Evolutionary conservation across 1,140 invertebrate species (phyloP).

Genomic region (Bombus superbus): DNA sequence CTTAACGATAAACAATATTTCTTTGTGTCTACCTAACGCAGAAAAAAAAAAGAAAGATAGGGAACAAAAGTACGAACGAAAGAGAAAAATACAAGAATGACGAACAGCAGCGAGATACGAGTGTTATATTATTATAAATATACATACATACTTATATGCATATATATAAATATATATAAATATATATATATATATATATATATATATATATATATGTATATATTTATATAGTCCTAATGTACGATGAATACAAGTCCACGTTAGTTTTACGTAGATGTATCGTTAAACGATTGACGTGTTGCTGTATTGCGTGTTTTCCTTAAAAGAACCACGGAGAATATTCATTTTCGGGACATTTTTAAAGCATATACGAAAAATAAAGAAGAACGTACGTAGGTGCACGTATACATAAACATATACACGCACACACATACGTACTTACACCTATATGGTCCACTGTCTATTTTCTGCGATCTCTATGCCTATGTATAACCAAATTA

Average conservation of each 20-base stretch:
- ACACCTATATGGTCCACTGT: conserved; percentile 34
- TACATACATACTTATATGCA: conserved; percentile 9
- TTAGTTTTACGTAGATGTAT: conserved; percentile 40
- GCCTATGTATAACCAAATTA: conserved; percentile 61
- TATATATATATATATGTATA: conserved; percentile 1
- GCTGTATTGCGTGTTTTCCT: conserved; percentile 52
- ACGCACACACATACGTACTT: neutral
- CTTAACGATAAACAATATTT: conserved; percentile 20
- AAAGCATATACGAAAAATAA: conserved; percentile 4
- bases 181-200: conserved; percentile 7
- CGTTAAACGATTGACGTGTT: conserved; percentile 40
- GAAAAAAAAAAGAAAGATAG: neutral
- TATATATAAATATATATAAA: neutral
- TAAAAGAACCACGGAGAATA: conserved; percentile 15
- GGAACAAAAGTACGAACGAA: neutral
- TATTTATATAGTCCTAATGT: conserved; percentile 17
- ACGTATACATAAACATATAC: conserved; percentile 2
- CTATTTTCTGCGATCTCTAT: conserved; percentile 67
- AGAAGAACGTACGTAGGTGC: conserved; percentile 10
- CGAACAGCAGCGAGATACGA: neutral
- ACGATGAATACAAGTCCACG: conserved; percentile 29
- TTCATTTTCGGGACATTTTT: conserved; percentile 27
- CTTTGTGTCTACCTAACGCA: conserved; percentile 28
- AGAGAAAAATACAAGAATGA: neutral
- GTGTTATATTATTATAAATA: conserved; percentile 26